These are phyloP conservation scores for Apus apus DNA, from an alignment of 2,113 vertebrate genomes.

Conservation along the genomic window DNA sequence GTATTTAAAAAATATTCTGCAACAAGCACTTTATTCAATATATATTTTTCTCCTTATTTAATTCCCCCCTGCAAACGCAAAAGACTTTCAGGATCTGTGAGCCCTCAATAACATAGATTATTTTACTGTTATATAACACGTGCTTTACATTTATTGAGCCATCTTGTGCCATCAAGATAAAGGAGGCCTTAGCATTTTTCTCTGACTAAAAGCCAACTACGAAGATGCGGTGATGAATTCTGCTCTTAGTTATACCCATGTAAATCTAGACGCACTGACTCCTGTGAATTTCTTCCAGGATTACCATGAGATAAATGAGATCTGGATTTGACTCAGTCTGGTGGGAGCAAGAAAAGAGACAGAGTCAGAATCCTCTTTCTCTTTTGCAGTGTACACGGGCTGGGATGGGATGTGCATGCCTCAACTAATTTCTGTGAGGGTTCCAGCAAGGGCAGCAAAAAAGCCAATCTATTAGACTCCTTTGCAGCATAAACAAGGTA, in stretches of 20 bases:
- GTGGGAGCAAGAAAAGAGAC: neutral
- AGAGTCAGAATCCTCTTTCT: neutral
- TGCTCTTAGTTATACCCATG: neutral
- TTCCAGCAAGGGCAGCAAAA: neutral
- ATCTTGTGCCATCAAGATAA: constrained; percentile 47
- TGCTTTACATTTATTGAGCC: constrained; percentile 61
- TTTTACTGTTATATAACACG: constrained; percentile 36
- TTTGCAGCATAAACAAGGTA: neutral
- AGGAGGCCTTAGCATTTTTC: constrained; percentile 32
- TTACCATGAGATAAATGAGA: neutral
- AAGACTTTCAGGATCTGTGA: constrained; percentile 4
- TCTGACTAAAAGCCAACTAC: neutral
- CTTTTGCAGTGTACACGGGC: neutral
- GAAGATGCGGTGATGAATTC: neutral
- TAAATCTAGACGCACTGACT: neutral
- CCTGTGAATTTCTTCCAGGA: neutral
- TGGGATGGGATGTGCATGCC: neutral
- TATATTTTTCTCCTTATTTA: constrained; percentile 59
- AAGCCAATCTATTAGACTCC: neutral
- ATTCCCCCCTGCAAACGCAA: constrained; percentile 18
- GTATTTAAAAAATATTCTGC: constrained; percentile 56
- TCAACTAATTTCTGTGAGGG: rapidly evolving
- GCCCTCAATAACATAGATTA: constrained; percentile 49
- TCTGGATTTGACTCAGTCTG: neutral
- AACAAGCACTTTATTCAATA: constrained; percentile 64